A percentile compares a stretch with the other conserved stretches of the same genome.
phyloP scores from a whole-genome alignment of 1,140 invertebrate species.

The Vanessa tameamea region DNA sequence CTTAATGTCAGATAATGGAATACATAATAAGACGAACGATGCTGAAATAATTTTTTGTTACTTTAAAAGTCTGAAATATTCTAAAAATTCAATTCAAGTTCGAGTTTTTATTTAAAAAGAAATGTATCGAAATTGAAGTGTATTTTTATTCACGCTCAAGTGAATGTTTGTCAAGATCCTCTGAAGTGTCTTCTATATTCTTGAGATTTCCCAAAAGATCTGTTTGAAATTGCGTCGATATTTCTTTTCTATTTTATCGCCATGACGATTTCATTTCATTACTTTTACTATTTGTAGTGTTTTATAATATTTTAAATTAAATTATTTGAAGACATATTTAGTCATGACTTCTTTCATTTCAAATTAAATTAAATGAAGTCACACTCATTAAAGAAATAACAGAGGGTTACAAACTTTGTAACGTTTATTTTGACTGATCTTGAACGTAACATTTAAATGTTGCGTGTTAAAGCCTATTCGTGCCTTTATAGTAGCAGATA shows the following conservation, averaged over 20 bases:
- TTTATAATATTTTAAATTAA: no score
- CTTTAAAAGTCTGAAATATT: neutral
- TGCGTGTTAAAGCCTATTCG: conserved; percentile 23
- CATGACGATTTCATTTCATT: neutral
- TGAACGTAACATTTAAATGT: conserved; percentile 11
- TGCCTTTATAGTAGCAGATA: conserved; percentile 21
- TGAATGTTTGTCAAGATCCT: neutral
- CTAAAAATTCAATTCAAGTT: neutral
- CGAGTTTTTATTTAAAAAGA: neutral
- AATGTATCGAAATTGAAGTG: conserved; percentile 3
- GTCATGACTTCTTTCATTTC: no score
- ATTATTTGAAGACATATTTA: no score
- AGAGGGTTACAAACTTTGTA: neutral
- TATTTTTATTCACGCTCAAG: conserved; percentile 6
- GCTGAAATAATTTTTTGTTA: neutral
- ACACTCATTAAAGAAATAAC: neutral
- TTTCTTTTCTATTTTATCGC: neutral
- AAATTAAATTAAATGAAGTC: no score
- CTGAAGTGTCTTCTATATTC: neutral
- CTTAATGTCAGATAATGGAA: conserved; percentile 19
- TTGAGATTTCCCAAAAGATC: conserved; percentile 9
- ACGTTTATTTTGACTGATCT: neutral
- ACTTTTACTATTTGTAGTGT: no score
- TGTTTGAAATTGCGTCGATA: neutral
- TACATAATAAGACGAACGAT: conserved; percentile 1